A percentile compares a stretch with the other conserved stretches of the same genome.
phyloP scores from a whole-genome alignment of 2,797 vertebrate species.

The Enteromius radiatus region DNA sequence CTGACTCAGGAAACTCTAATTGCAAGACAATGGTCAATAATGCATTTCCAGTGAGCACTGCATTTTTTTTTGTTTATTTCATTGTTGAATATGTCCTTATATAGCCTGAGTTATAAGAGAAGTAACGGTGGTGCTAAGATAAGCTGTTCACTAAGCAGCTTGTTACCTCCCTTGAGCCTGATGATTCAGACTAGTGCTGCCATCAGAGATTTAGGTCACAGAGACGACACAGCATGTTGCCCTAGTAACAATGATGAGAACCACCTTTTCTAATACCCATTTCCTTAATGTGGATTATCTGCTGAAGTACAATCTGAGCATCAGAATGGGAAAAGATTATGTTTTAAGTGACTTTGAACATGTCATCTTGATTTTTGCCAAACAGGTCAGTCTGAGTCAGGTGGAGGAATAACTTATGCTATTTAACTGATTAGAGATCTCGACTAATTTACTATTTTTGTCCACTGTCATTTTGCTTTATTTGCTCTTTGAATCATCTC shows the following conservation, averaged over 20 bases:
- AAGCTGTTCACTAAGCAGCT: constrained; percentile 56
- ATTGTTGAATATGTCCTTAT: constrained; percentile 5
- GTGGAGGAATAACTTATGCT: too few species aligned
- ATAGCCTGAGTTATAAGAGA: constrained; percentile 8
- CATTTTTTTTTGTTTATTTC: background rate
- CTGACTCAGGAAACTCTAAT: background rate
- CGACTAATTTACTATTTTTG: too few species aligned
- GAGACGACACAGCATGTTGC: constrained; percentile 32
- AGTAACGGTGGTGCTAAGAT: constrained; percentile 35
- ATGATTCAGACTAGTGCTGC: constrained; percentile 44
- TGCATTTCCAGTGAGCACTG: background rate
- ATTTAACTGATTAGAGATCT: too few species aligned
- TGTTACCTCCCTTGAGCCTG: constrained; percentile 41
- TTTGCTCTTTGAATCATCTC: too few species aligned
- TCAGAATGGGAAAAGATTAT: background rate
- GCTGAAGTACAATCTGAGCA: background rate
- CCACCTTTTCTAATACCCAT: background rate
- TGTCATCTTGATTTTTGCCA: background rate
- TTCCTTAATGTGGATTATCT: background rate
- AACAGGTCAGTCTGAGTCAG: background rate
- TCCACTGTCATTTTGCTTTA: too few species aligned
- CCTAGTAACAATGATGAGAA: constrained; percentile 39
- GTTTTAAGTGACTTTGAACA: background rate
- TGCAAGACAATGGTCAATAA: background rate
- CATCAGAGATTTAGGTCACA: constrained; percentile 57